Evolutionary conservation across 2,797 vertebrate species (phyloP), one percentile per base, ranked within the genome.

Genomic region (Apogon talboti): DNA sequence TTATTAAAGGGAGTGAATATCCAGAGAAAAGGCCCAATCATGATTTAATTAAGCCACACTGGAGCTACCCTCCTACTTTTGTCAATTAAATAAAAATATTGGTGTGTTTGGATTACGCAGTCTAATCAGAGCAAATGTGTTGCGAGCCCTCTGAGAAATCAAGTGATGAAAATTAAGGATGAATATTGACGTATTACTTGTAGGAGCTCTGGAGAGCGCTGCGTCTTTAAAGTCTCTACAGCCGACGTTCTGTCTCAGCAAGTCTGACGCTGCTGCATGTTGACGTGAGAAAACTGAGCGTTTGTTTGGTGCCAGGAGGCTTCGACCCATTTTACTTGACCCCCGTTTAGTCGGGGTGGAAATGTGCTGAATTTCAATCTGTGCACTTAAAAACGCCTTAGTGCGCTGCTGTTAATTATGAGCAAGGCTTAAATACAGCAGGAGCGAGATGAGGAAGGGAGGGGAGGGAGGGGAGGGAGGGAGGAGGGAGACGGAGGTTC

Each of bases 331-430:
- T 28, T 47, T 47, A 47, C 41, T 57, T 68, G 52, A 57, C 57
- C 71, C 55, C 16, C 1, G 42, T 66, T 76, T 53, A 69, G 38
- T 14, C 2, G 2, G n/a, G n/a, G 11, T 11, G 54, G 16, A 57
- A 63, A 50, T 40, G 52, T 52, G 42, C 56, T 50, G 58, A 67
- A 65, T 65, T 46, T 54, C 24, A 48, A 48, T 54, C 33, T 50
- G 40, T 6, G n/a, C 55, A n/a, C 45, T 54, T 56, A 37, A 44
- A 67, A 47, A 58, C 3, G 38, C 28, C 46, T 52, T 14, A 30
- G 48, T 21, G 58, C 69, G 11, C 68, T 5, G 49, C 53, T 66
- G 67, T 60, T 78, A 56, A 85, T 74, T 54, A 67, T 63, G 65
- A 55, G 55, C 19, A 4, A 58, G 60, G 47, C 33, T 69, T 61